phyloP scores from a whole-genome alignment of 2,797 vertebrate genomes.

The Lemur catta region DNA sequence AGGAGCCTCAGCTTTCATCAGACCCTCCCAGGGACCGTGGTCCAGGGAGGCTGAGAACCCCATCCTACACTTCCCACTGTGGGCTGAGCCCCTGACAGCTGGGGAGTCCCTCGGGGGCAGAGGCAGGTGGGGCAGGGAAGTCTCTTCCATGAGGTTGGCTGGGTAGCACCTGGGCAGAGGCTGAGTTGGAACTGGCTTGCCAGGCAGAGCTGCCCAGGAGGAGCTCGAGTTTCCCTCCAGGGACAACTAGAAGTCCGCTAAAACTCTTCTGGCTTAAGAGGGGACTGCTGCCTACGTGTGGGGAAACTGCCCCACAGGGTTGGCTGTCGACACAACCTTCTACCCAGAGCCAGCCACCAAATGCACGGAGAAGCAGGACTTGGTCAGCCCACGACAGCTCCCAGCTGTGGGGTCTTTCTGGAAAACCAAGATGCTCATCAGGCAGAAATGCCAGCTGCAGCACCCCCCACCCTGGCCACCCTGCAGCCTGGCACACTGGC shows the following conservation, averaged over 20 bases:
- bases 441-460: background rate
- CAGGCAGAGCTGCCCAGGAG: background rate
- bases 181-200: background rate
- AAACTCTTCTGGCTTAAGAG: background rate
- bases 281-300: background rate
- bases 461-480: rapidly evolving
- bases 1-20: background rate
- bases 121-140: too few species aligned
- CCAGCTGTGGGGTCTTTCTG: background rate
- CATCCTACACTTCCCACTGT: background rate
- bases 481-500: rapidly evolving
- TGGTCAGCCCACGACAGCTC: background rate
- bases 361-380: background rate
- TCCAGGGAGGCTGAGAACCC: background rate
- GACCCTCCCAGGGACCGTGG: background rate
- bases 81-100: background rate
- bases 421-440: background rate
- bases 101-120: rapidly evolving
- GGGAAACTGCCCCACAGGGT: background rate
- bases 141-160: background rate
- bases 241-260: background rate
- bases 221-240: background rate
- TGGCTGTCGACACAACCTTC: rapidly evolving
- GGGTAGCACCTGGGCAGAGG: background rate
- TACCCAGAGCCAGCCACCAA: rapidly evolving